These are phyloP conservation scores for Okamejei kenojei DNA, from an alignment of 2,797 vertebrate genomes.

Conservation along the genomic window DNA sequence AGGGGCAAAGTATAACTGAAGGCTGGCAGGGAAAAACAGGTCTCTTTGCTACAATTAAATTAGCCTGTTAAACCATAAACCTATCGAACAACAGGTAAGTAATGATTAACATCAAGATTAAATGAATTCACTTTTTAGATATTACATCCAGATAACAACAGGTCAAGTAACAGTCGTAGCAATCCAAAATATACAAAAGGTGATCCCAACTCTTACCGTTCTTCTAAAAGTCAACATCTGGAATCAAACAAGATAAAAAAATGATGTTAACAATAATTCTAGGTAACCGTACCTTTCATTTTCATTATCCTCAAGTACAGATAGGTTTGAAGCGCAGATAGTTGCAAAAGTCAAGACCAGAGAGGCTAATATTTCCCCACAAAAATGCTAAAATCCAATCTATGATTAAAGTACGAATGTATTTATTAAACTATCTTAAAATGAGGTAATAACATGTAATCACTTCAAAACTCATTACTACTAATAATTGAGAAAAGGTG, in stretches of 20 bases:
- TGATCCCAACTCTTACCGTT: not conserved
- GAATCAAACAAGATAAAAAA: not conserved
- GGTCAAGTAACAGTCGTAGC: not conserved
- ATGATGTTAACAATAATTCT: not conserved
- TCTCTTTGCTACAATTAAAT: not conserved
- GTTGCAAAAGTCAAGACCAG: not conserved
- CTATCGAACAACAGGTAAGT: not conserved
- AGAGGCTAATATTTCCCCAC: not conserved
- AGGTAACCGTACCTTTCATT: not conserved
- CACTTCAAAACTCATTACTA: not conserved
- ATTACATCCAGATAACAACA: not conserved
- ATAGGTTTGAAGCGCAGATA: not conserved
- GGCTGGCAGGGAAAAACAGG: not conserved
- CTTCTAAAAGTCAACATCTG: not conserved
- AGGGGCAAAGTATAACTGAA: not conserved
- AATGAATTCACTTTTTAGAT: not conserved
- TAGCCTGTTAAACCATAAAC: constrained; percentile 1
- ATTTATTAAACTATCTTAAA: not conserved
- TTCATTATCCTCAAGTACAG: not conserved
- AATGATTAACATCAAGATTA: constrained; percentile 26
- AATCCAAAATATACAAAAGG: not conserved
- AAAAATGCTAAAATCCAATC: not conserved
- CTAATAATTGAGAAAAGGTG: not conserved
- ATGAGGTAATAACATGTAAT: not conserved
- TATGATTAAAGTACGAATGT: not conserved